These are phyloP conservation scores for Luperina testacea DNA, from an alignment of 2,888 invertebrate species.

Conservation along the genomic window DNA sequence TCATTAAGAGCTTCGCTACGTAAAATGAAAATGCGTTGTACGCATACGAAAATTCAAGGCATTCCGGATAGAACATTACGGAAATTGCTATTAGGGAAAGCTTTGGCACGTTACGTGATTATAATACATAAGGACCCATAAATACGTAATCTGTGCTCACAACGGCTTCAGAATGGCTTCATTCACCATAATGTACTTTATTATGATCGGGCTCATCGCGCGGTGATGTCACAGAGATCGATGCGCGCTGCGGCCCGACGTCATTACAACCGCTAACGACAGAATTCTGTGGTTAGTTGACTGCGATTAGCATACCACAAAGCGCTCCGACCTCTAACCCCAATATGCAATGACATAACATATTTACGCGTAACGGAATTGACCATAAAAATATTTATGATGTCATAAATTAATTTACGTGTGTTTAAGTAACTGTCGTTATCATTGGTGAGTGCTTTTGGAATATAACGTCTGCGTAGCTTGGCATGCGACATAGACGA, in stretches of 20 bases:
- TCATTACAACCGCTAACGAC: slow-evolving; percentile 79
- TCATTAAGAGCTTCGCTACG: slow-evolving; percentile 38
- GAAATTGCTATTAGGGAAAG: slow-evolving; percentile 48
- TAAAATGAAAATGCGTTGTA: slow-evolving; percentile 36
- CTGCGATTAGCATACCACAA: slow-evolving; percentile 80
- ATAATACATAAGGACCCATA: slow-evolving; percentile 46
- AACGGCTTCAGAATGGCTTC: slow-evolving; percentile 53
- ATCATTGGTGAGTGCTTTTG: slow-evolving; percentile 20
- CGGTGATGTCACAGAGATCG: slow-evolving; percentile 67
- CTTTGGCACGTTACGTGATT: slow-evolving; percentile 43
- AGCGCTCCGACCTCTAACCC: slow-evolving; percentile 57
- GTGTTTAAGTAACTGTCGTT: slow-evolving; percentile 48
- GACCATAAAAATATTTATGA: slow-evolving; percentile 73
- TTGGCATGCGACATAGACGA: not conserved
- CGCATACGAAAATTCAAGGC: slow-evolving; percentile 36
- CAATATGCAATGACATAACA: slow-evolving; percentile 65
- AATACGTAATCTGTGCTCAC: slow-evolving; percentile 58
- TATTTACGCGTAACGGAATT: slow-evolving; percentile 75
- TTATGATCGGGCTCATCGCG: slow-evolving; percentile 43
- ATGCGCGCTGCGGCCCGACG: slow-evolving; percentile 61
- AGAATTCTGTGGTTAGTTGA: slow-evolving; percentile 73
- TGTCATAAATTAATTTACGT: slow-evolving; percentile 71
- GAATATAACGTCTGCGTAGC: not conserved
- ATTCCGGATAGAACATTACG: slow-evolving; percentile 35
- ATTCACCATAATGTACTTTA: slow-evolving; percentile 66